phyloP scores from a whole-genome alignment of 2,113 vertebrate genomes.

The Perca schrenkii region DNA sequence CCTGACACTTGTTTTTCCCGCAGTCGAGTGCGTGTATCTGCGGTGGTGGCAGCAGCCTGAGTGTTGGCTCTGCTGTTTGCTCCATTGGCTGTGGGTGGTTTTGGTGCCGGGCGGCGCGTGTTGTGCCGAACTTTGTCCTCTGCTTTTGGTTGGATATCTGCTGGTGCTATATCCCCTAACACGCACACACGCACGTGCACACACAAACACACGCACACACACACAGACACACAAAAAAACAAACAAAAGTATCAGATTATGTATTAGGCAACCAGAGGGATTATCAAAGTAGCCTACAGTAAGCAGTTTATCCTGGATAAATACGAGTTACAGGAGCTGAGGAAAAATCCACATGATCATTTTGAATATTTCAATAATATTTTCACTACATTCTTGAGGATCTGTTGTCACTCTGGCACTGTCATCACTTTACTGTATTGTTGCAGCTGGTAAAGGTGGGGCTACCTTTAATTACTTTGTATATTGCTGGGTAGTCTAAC shows the following conservation, averaged over 20 bases:
- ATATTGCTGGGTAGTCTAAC: not conserved
- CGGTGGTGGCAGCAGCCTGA: conserved; percentile 52
- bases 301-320: conserved; percentile 38
- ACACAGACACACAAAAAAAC: not conserved
- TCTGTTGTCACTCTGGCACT: not conserved
- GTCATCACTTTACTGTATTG: not conserved
- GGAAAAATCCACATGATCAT: not conserved
- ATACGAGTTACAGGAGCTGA: conserved; percentile 15
- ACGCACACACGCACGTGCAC: no score
- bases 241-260: conserved; percentile 65
- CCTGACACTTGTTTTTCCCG: conserved; percentile 49
- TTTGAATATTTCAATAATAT: not conserved
- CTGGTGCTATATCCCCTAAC: conserved; percentile 89
- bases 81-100: conserved; percentile 58
- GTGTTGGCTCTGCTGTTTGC: conserved; percentile 80
- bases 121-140: conserved; percentile 91
- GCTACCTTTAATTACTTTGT: not conserved
- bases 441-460: not conserved
- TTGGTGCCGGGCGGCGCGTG: conserved; percentile 73
- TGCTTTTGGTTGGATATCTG: conserved; percentile 88
- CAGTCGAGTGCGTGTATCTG: conserved; percentile 50
- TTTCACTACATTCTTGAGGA: not conserved
- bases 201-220: no score
- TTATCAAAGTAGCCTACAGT: conserved; percentile 49
- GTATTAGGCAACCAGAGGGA: conserved; percentile 68